phyloP scores from a whole-genome alignment of 2,797 vertebrate genomes.

The Sebastes iracundus region DNA sequence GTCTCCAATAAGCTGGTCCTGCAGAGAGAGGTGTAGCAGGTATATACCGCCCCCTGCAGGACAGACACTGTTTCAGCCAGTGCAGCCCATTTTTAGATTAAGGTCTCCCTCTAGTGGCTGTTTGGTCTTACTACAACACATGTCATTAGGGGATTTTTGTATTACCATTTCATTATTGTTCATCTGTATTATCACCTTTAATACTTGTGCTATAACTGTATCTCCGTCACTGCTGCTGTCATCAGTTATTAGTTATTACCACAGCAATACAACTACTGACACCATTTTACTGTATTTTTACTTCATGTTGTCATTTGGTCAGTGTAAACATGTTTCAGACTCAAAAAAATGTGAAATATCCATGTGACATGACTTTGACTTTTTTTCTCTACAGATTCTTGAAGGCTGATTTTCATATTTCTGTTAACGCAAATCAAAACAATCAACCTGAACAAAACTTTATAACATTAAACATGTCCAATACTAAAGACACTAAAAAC shows the following conservation, averaged over 20 bases:
- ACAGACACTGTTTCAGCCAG: rapidly evolving
- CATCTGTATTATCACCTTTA: no score
- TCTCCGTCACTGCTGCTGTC: background rate
- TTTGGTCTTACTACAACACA: slow-evolving; percentile 10
- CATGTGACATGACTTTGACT: background rate
- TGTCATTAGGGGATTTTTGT: background rate
- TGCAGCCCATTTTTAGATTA: background rate
- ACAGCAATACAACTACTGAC: background rate
- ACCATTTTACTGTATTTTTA: no score
- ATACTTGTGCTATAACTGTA: background rate
- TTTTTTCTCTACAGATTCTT: background rate
- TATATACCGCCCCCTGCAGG: slow-evolving; percentile 33
- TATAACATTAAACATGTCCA: background rate
- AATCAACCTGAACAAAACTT: background rate
- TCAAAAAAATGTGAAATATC: background rate
- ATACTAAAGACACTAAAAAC: background rate
- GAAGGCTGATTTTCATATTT: background rate
- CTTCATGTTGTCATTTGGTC: background rate
- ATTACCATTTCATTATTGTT: no score
- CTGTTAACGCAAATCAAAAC: background rate
- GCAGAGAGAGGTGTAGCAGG: background rate
- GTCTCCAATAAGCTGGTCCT: background rate
- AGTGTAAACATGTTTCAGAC: background rate
- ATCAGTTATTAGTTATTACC: background rate
- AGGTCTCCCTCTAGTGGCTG: slow-evolving; percentile 46